These are phyloP conservation scores for Pandemis cinnamomeana DNA, from an alignment of 2,888 invertebrate genomes.

Conservation along the genomic window DNA sequence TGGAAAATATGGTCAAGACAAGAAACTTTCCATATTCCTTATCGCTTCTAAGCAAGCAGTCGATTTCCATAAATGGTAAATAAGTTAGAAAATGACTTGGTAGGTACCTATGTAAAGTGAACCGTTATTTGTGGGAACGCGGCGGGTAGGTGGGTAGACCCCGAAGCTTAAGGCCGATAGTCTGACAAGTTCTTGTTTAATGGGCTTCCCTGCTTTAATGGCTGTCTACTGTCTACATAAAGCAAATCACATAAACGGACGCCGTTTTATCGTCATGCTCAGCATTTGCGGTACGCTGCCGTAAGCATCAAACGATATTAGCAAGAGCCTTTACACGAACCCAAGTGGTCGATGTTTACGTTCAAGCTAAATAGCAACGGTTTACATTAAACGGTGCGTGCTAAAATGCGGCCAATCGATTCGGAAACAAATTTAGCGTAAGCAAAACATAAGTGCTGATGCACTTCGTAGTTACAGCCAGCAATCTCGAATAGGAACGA, in stretches of 20 bases:
- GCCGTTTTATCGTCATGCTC: slow-evolving; percentile 27
- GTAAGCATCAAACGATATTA: slow-evolving; percentile 49
- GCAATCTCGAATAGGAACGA: slow-evolving; percentile 57
- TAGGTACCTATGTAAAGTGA: slow-evolving; percentile 16
- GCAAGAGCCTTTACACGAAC: slow-evolving; percentile 50
- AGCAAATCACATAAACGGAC: slow-evolving; percentile 43
- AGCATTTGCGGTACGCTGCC: slow-evolving; percentile 36
- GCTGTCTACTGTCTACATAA: slow-evolving; percentile 43
- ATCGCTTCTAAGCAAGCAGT: background rate
- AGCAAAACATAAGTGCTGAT: slow-evolving; percentile 52
- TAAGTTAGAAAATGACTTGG: slow-evolving; percentile 20
- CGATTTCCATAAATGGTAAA: slow-evolving; percentile 1
- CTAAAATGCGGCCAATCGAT: slow-evolving; percentile 79
- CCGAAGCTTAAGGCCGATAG: slow-evolving; percentile 28
- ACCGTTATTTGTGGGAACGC: slow-evolving; percentile 35
- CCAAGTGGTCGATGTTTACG: slow-evolving; percentile 57
- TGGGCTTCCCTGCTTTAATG: slow-evolving; percentile 38
- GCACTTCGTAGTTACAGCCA: slow-evolving; percentile 28
- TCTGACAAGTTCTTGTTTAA: slow-evolving; percentile 39
- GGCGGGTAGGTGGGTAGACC: slow-evolving; percentile 25
- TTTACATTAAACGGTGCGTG: slow-evolving; percentile 72
- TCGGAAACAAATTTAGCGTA: slow-evolving; percentile 68
- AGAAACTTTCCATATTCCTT: too few relatives aligned
- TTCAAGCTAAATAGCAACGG: slow-evolving; percentile 71
- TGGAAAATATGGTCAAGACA: too few relatives aligned